These are phyloP conservation scores for Polydrusus cervinus DNA, from an alignment of 2,888 invertebrate genomes.

Conservation along the genomic window DNA sequence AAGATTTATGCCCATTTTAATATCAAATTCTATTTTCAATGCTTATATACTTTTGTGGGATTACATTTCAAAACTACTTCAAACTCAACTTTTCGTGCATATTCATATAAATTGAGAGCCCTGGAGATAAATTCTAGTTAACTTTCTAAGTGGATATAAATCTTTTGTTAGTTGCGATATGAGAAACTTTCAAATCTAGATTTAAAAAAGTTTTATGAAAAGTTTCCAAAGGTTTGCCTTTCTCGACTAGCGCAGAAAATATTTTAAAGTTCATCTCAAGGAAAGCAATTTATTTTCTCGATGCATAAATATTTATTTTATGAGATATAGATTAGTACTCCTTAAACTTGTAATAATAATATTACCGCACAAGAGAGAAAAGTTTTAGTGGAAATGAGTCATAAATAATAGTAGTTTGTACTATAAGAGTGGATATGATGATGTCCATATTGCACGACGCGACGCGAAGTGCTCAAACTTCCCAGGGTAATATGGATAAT, in stretches of 20 bases:
- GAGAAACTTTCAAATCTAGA: constrained; percentile 66
- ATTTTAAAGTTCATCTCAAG: constrained; percentile 56
- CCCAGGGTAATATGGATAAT: too few species aligned
- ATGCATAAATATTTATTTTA: constrained; percentile 51
- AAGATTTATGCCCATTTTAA: background rate
- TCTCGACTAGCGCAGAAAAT: constrained; percentile 55
- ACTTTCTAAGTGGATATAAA: constrained; percentile 68
- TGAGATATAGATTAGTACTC: constrained; percentile 42
- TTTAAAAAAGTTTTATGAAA: constrained; percentile 61
- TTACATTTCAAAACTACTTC: constrained; percentile 31
- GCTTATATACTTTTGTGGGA: constrained; percentile 13
- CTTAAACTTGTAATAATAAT: constrained; percentile 32
- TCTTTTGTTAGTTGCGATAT: constrained; percentile 67
- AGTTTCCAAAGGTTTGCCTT: constrained; percentile 52
- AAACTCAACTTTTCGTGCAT: constrained; percentile 57
- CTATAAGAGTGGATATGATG: too few species aligned
- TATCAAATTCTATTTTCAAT: background rate
- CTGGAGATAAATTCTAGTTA: constrained; percentile 64
- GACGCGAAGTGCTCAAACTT: too few species aligned
- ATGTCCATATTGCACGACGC: too few species aligned
- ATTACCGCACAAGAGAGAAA: background rate
- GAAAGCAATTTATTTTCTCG: constrained; percentile 55
- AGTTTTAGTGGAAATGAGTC: background rate
- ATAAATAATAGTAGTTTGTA: too few species aligned
- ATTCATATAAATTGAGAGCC: constrained; percentile 65